phyloP scores from a whole-genome alignment of 2,888 invertebrate species.

The Macaria liturata region DNA sequence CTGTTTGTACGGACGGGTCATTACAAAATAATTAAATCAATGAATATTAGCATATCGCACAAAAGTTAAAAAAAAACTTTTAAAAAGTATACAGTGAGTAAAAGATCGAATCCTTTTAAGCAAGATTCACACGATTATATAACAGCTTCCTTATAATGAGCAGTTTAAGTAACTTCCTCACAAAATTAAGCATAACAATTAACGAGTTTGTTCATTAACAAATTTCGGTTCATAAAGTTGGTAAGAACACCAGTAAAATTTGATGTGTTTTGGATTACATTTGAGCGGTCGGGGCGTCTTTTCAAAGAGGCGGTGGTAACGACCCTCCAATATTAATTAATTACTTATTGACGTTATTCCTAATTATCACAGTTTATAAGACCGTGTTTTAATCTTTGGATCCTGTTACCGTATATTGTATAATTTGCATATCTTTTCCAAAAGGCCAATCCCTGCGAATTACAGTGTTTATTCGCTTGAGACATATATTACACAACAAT shows the following conservation, averaged over 20 bases:
- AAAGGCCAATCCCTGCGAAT: too few relatives aligned
- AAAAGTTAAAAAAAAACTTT: too few relatives aligned
- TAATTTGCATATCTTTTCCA: background rate
- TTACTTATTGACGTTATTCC: conserved; percentile 65
- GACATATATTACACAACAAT: too few relatives aligned
- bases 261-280: conserved; percentile 2
- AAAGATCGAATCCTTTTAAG: too few relatives aligned
- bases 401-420: background rate
- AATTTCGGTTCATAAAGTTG: conserved; percentile 18
- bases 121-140: background rate
- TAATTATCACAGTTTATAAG: conserved; percentile 55
- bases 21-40: too few relatives aligned
- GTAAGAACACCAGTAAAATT: conserved; percentile 11
- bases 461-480: too few relatives aligned
- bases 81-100: too few relatives aligned
- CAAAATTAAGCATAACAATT: background rate
- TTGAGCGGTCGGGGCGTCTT: conserved; percentile 14
- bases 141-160: background rate
- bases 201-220: conserved; percentile 11
- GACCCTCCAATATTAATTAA: conserved; percentile 50
- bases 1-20: too few relatives aligned
- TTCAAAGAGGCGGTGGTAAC: conserved; percentile 9
- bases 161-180: background rate
- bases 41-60: too few relatives aligned
- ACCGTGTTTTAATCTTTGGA: conserved; percentile 39